A percentile compares a stretch with the other conserved stretches of the same genome.
Evolutionary conservation across 2,113 vertebrate genomes (phyloP).

Genomic region (Ameiurus melas): DNA sequence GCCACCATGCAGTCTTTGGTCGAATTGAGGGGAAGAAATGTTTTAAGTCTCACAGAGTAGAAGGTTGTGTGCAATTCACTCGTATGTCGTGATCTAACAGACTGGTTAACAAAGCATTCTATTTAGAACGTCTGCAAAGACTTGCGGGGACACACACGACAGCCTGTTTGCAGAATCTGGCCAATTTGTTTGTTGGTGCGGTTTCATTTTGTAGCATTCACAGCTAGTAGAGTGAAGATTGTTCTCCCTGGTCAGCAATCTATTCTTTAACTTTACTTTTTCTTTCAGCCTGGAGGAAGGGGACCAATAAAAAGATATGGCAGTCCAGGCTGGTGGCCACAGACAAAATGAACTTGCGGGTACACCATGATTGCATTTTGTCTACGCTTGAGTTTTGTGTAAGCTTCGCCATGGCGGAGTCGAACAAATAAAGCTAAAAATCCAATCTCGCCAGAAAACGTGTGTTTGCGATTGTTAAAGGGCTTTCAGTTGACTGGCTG

Average conservation of each 20-base stretch:
- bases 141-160: conserved; percentile 21
- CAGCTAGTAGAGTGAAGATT: neutral
- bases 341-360: conserved; percentile 61
- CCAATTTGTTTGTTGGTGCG: conserved; percentile 54
- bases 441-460: conserved; percentile 68
- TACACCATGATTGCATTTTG: conserved; percentile 67
- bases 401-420: conserved; percentile 58
- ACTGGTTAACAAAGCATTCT: conserved; percentile 34
- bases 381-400: conserved; percentile 58
- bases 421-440: conserved; percentile 68
- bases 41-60: neutral
- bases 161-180: conserved; percentile 35
- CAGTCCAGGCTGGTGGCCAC: conserved; percentile 53
- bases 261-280: conserved; percentile 43
- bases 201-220: conserved; percentile 22
- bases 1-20: conserved; percentile 24
- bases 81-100: conserved; percentile 32
- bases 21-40: conserved; percentile 11
- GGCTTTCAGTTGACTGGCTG: conserved; percentile 65
- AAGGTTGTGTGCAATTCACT: conserved; percentile 18
- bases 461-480: conserved; percentile 62
- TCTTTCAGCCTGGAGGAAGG: conserved; percentile 51
- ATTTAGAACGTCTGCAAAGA: conserved; percentile 26
- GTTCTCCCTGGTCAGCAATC: conserved; percentile 22
- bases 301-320: conserved; percentile 55